Evolutionary conservation across 2,113 vertebrate genomes (phyloP).

Genomic region (Perca fluviatilis): DNA sequence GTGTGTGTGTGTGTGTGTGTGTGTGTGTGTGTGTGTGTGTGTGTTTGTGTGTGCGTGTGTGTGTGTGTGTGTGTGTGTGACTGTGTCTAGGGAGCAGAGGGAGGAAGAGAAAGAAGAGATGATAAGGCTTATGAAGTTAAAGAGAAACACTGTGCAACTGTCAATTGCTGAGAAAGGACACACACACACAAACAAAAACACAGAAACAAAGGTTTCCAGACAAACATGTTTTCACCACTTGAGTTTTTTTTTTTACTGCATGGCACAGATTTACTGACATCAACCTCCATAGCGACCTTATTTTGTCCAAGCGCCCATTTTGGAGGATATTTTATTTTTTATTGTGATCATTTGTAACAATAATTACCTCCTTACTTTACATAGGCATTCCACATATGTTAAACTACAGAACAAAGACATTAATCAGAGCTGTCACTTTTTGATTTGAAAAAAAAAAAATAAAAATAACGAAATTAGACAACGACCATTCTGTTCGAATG

Average conservation of each 20-base stretch:
- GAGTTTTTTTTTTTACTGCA: neutral
- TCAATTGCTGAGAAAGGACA: slow-evolving; percentile 26
- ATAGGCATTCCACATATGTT: neutral
- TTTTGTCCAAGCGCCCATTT: neutral
- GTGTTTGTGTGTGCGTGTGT: neutral
- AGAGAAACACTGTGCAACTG: slow-evolving; percentile 32
- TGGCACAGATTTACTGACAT: neutral
- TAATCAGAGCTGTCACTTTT: neutral
- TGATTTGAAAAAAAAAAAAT: neutral
- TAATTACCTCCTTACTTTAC: neutral
- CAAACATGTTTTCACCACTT: slow-evolving; percentile 20
- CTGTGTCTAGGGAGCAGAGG: slow-evolving; percentile 2
- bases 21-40: slow-evolving; percentile 11
- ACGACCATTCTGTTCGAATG: neutral
- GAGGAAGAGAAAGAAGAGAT: slow-evolving; percentile 24
- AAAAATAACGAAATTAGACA: no score
- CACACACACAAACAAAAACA: no score
- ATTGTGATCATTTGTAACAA: neutral
- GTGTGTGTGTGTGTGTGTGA: neutral
- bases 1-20: slow-evolving; percentile 1
- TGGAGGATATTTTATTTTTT: neutral
- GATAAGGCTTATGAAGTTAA: slow-evolving; percentile 27
- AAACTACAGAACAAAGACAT: neutral
- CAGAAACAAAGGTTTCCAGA: neutral
- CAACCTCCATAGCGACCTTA: neutral